A percentile compares a stretch with the other conserved stretches of the same genome.
These are phyloP conservation scores for Xylota sylvarum DNA, from an alignment of 2,888 invertebrate species.

Conservation along the genomic window DNA sequence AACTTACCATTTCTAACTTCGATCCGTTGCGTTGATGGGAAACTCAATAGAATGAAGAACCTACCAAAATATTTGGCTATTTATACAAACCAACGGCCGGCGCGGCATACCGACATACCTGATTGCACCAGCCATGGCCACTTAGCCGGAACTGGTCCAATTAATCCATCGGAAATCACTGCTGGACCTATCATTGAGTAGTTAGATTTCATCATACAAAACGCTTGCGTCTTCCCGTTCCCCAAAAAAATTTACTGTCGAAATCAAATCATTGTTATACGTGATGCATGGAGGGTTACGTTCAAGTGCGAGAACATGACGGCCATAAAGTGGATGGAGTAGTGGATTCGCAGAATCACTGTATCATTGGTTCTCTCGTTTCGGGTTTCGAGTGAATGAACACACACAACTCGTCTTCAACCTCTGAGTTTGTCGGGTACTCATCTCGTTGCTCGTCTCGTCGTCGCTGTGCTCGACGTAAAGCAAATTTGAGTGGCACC, in stretches of 20 bases:
- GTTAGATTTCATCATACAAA: background rate
- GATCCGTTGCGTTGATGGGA: conserved; percentile 20
- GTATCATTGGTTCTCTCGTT: conserved; percentile 28
- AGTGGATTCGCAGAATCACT: conserved; percentile 36
- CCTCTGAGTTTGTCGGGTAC: conserved; percentile 4
- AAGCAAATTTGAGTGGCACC: conserved; percentile 29
- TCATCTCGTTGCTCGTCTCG: background rate
- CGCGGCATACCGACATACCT: background rate
- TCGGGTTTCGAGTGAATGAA: conserved; percentile 27
- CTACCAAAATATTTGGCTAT: conserved; percentile 16
- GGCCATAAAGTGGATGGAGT: conserved; percentile 1
- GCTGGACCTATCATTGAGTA: conserved; percentile 14
- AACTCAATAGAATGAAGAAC: conserved; percentile 31
- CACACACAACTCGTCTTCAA: conserved; percentile 9
- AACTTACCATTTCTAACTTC: conserved; percentile 54
- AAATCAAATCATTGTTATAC: conserved; percentile 14
- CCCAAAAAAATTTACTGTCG: conserved; percentile 8
- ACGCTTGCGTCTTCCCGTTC: background rate
- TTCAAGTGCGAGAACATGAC: conserved; percentile 30
- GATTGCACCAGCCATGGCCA: conserved; percentile 12
- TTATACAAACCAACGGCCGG: conserved; percentile 32
- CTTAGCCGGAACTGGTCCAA: conserved; percentile 36
- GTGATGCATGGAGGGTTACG: conserved; percentile 18
- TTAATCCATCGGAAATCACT: conserved; percentile 45
- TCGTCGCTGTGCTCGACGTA: background rate